A percentile compares a stretch with the other conserved stretches of the same genome.
Evolutionary conservation across 2,113 vertebrate genomes (phyloP).

Genomic region (Cynocephalus volans): DNA sequence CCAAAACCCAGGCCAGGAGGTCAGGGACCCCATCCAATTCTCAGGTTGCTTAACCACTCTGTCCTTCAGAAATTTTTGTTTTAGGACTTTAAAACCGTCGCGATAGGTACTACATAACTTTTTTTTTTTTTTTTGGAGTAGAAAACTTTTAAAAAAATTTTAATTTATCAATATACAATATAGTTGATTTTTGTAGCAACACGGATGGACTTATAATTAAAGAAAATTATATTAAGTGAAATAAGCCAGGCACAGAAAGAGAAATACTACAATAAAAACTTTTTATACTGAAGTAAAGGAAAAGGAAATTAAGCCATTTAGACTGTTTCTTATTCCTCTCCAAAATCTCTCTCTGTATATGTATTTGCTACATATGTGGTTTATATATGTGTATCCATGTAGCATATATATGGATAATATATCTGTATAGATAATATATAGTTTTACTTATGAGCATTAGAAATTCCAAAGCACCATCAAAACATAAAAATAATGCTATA

Average conservation of each 20-base stretch:
- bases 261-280: neutral
- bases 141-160: no score
- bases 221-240: no score
- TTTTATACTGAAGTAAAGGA: constrained; percentile 41
- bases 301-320: constrained; percentile 48
- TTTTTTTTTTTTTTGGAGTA: no score
- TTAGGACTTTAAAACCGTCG: neutral
- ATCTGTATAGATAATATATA: neutral
- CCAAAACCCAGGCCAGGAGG: neutral
- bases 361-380: neutral
- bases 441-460: neutral
- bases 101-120: neutral
- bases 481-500: neutral
- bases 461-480: constrained; percentile 36
- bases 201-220: no score
- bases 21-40: neutral
- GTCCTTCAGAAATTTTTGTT: constrained; percentile 27
- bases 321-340: neutral
- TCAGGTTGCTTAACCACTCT: neutral
- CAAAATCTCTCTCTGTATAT: neutral
- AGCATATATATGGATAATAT: neutral
- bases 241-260: no score
- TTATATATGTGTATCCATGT: neutral
- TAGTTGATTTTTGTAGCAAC: no score
- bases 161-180: no score